These are phyloP conservation scores for Noctuana brunneofusca DNA, from an alignment of 2,888 invertebrate genomes.

Conservation along the genomic window DNA sequence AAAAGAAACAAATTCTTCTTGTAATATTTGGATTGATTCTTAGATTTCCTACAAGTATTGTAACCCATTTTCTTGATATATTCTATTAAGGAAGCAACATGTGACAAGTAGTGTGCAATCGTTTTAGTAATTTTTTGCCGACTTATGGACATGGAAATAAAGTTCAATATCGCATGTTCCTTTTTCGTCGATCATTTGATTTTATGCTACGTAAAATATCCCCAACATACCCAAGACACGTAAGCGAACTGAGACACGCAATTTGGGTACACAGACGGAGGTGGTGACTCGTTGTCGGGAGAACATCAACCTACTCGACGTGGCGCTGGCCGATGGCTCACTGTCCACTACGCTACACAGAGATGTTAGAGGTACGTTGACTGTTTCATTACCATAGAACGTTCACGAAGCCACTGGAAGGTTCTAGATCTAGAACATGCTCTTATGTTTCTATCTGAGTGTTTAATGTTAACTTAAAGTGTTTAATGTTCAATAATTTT, in stretches of 20 bases:
- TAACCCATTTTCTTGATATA: too few species aligned
- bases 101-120: too few species aligned
- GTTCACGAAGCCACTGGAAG: constrained; percentile 3
- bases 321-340: constrained; percentile 83
- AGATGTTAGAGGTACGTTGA: constrained; percentile 83
- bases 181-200: neutral
- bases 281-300: constrained; percentile 93
- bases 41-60: too few species aligned
- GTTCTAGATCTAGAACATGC: constrained; percentile 1
- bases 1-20: too few species aligned
- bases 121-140: too few species aligned
- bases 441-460: too few species aligned
- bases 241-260: constrained; percentile 38
- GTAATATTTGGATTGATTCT: too few species aligned
- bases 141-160: constrained; percentile 3
- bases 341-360: constrained; percentile 80
- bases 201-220: constrained; percentile 1
- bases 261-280: constrained; percentile 87
- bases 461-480: too few species aligned
- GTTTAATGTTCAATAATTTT: too few species aligned
- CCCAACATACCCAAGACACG: neutral
- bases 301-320: constrained; percentile 91
- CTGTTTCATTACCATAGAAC: neutral
- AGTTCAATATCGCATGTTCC: constrained; percentile 13
- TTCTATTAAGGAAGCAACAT: too few species aligned